These are phyloP conservation scores for Dryas iulia DNA, from an alignment of 1,140 invertebrate genomes.

Conservation along the genomic window DNA sequence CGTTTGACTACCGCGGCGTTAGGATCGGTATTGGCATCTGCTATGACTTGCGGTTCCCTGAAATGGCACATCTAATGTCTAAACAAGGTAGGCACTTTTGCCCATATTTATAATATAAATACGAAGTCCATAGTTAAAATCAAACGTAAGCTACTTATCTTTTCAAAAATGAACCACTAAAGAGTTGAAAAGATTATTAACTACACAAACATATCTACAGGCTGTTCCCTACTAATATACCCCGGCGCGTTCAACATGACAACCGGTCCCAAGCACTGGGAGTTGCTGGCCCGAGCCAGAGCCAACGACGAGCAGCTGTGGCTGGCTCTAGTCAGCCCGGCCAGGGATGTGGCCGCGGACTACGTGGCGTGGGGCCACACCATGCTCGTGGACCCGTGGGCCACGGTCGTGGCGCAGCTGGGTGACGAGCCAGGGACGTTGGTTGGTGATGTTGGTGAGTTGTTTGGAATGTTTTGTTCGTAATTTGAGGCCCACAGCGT, in stretches of 20 bases:
- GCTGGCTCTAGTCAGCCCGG: constrained; percentile 88
- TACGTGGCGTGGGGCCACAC: constrained; percentile 96
- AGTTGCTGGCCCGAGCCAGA: constrained; percentile 88
- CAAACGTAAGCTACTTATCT: too few species aligned
- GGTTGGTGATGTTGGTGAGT: constrained; percentile 85
- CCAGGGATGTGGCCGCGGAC: constrained; percentile 84
- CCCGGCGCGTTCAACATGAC: constrained; percentile 98
- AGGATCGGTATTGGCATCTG: constrained; percentile 96
- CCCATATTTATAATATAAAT: too few species aligned
- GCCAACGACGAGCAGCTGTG: constrained; percentile 94
- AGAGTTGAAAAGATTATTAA: too few species aligned
- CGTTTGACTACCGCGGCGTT: constrained; percentile 86
- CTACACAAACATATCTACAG: too few species aligned
- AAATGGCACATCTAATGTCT: constrained; percentile 92
- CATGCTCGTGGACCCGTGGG: constrained; percentile 93
- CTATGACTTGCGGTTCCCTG: constrained; percentile 95
- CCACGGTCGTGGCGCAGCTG: constrained; percentile 86
- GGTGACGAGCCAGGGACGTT: constrained; percentile 87
- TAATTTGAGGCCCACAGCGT: too few species aligned
- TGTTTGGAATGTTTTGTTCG: too few species aligned
- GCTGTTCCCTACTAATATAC: constrained; percentile 92
- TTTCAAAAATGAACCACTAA: too few species aligned
- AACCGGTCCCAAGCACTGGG: constrained; percentile 96
- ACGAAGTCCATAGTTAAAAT: too few species aligned
- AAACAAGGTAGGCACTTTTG: constrained; percentile 81